Conservation (phyloP, 1,140 invertebrate species). For the Periplaneta americana region DNA sequence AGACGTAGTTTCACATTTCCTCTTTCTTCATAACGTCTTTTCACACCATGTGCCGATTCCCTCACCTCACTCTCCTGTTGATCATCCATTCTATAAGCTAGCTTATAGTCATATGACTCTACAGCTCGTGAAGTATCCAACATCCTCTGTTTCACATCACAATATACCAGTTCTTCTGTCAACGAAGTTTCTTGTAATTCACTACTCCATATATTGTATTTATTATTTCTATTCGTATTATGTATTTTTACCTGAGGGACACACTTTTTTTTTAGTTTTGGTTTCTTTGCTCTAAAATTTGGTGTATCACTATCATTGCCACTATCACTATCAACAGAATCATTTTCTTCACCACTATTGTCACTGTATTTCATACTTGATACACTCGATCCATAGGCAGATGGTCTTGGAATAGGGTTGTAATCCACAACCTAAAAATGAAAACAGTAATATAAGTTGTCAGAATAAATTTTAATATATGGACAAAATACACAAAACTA, state of each 20-base stretch:
- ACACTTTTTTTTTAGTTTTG: slow-evolving; percentile 3
- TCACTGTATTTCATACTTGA: slow-evolving; percentile 1
- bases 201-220: slow-evolving; percentile 9
- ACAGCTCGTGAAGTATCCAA: not conserved
- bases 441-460: too few species aligned
- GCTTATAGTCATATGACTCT: not conserved
- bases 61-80: not conserved
- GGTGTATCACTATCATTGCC: slow-evolving; percentile 2
- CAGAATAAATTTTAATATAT: too few species aligned
- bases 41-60: not conserved
- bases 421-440: not conserved
- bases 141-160: not conserved
- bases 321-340: not conserved
- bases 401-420: slow-evolving; percentile 2
- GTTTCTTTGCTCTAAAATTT: not conserved
- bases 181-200: slow-evolving; percentile 1
- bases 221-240: not conserved
- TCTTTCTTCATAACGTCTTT: not conserved
- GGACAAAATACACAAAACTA: too few species aligned
- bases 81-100: not conserved
- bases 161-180: not conserved
- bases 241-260: too few species aligned
- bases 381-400: not conserved
- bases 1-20: not conserved
- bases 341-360: slow-evolving; percentile 1